phyloP scores from a whole-genome alignment of 2,888 invertebrate species.

The Caenorhabditis afra region DNA sequence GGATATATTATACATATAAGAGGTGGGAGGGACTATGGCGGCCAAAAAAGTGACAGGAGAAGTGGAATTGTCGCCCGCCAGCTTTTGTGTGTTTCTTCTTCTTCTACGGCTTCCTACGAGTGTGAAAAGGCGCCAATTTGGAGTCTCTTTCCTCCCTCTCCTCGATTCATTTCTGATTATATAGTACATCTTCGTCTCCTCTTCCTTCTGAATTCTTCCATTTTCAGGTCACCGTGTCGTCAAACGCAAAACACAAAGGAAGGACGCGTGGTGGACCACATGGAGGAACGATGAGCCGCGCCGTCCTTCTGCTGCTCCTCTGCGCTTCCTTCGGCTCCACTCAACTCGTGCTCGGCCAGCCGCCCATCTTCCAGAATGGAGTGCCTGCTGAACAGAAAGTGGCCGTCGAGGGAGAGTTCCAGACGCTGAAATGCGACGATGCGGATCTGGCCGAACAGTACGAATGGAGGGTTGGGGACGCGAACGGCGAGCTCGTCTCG shows the following conservation, averaged over 20 bases:
- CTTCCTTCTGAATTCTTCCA: neutral
- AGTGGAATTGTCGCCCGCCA: slow-evolving; percentile 46
- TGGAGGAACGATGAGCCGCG: slow-evolving; percentile 56
- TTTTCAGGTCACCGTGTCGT: slow-evolving; percentile 44
- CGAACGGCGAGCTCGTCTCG: slow-evolving; percentile 35
- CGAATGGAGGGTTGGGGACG: slow-evolving; percentile 54
- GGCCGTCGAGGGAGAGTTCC: slow-evolving; percentile 24
- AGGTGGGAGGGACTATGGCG: slow-evolving; percentile 16
- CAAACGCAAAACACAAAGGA: slow-evolving; percentile 13
- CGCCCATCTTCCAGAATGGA: slow-evolving; percentile 50
- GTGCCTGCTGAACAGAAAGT: slow-evolving; percentile 21
- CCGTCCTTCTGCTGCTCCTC: slow-evolving; percentile 27
- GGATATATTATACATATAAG: slow-evolving; percentile 48
- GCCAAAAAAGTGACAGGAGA: slow-evolving; percentile 39
- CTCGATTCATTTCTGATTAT: slow-evolving; percentile 53
- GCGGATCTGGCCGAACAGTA: slow-evolving; percentile 48
- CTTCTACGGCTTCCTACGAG: slow-evolving; percentile 1
- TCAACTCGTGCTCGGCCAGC: slow-evolving; percentile 63
- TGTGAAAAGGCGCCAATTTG: slow-evolving; percentile 55
- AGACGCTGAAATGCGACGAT: slow-evolving; percentile 44
- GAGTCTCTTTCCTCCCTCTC: slow-evolving; percentile 6
- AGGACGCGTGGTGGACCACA: slow-evolving; percentile 24
- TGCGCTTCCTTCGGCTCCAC: neutral
- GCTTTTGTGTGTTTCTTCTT: slow-evolving; percentile 39
- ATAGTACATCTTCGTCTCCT: slow-evolving; percentile 31